A percentile compares a stretch with the other conserved stretches of the same genome.
Conservation (phyloP, 2,113 vertebrate genomes). For the Hystrix brachyura region DNA sequence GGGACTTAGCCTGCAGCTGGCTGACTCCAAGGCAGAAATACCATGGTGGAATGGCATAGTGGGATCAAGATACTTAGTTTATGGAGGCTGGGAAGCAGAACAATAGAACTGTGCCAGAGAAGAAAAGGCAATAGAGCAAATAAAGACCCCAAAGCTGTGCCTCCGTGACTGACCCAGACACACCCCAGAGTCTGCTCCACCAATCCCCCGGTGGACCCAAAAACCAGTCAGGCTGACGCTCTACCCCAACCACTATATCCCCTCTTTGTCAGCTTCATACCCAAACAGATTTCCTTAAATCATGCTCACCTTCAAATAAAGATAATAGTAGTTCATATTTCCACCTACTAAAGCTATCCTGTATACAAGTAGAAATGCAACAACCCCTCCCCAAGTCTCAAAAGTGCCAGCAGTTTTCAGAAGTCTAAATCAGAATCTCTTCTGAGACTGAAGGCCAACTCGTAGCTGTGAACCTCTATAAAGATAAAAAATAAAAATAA, state of each 20-base stretch:
- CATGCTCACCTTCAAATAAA: neutral
- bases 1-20: neutral
- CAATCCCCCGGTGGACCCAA: neutral
- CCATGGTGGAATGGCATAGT: no score
- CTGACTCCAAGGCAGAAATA: neutral
- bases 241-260: neutral
- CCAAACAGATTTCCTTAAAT: neutral
- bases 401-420: neutral
- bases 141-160: neutral
- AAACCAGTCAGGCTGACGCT: neutral
- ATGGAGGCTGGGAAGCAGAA: neutral
- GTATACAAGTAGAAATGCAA: neutral
- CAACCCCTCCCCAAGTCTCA: neutral
- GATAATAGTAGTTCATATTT: neutral
- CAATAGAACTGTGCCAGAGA: neutral
- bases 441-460: neutral
- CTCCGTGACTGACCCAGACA: neutral
- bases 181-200: neutral
- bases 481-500: neutral
- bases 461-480: neutral
- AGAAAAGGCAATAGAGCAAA: neutral
- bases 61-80: neutral
- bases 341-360: neutral
- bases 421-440: neutral
- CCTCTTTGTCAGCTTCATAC: neutral